A percentile compares a stretch with the other conserved stretches of the same genome.
Conservation (phyloP, 1,140 invertebrate species). For the Drosophila nikananu region DNA sequence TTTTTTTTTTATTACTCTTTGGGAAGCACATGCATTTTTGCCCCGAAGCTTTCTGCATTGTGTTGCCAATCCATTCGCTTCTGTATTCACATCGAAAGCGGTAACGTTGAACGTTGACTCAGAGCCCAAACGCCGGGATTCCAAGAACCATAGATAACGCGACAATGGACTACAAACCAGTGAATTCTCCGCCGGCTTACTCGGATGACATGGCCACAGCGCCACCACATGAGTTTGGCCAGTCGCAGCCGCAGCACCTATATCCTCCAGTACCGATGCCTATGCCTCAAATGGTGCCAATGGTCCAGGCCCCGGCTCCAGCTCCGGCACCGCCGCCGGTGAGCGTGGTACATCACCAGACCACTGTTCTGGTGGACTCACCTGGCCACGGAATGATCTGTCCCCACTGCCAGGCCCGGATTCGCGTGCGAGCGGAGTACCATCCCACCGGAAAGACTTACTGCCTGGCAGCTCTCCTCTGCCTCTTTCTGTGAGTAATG, state of each 20-base stretch:
- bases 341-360: slow-evolving; percentile 13
- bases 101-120: neutral
- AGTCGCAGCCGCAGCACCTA: neutral
- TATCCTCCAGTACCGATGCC: slow-evolving; percentile 16
- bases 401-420: slow-evolving; percentile 51
- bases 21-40: slow-evolving; percentile 12
- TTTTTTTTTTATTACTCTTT: neutral
- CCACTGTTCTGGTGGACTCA: slow-evolving; percentile 30
- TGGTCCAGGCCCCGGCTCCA: neutral
- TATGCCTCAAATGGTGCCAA: neutral
- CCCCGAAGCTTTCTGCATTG: slow-evolving; percentile 4
- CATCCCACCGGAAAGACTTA: slow-evolving; percentile 61
- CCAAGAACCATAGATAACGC: neutral
- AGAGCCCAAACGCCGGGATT: neutral
- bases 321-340: neutral
- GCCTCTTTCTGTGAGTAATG: slow-evolving; percentile 54
- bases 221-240: slow-evolving; percentile 9
- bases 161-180: slow-evolving; percentile 16
- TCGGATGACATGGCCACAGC: slow-evolving; percentile 6
- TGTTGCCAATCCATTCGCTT: neutral
- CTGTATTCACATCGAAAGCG: neutral
- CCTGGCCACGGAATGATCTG: slow-evolving; percentile 44
- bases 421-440: slow-evolving; percentile 38
- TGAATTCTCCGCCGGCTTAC: slow-evolving; percentile 14
- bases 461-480: slow-evolving; percentile 39